Percentiles rank a stretch among this genome's conserved stretches.
Evolutionary conservation across 2,797 vertebrate genomes (phyloP).

Genomic region (Channallabes apus): DNA sequence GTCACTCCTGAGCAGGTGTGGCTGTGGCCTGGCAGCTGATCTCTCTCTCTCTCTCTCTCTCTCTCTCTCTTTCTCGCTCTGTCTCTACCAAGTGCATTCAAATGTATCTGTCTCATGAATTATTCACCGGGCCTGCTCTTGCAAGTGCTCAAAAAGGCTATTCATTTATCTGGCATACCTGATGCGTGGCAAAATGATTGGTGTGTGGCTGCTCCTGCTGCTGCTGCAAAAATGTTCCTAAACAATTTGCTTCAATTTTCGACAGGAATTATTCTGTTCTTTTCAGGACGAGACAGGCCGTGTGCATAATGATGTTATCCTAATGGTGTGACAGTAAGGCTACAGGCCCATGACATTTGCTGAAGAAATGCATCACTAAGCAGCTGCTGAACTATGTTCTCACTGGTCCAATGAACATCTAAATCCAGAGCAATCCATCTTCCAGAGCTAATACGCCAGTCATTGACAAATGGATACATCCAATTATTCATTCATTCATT

Average conservation of each 20-base stretch:
- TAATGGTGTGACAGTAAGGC: constrained; percentile 81
- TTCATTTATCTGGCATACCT: constrained; percentile 80
- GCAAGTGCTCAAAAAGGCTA: constrained; percentile 66
- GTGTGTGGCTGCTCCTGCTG: constrained; percentile 64
- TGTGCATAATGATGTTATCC: constrained; percentile 81
- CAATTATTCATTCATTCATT: constrained; percentile 51
- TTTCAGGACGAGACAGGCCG: constrained; percentile 71
- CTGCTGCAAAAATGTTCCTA: constrained; percentile 70
- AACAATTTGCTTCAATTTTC: constrained; percentile 82
- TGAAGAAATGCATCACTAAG: constrained; percentile 80
- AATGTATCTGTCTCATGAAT: constrained; percentile 73
- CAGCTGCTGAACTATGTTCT: constrained; percentile 74
- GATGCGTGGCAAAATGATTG: constrained; percentile 75
- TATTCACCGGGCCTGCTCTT: constrained; percentile 75
- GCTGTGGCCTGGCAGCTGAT: constrained; percentile 29
- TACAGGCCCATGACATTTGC: constrained; percentile 79
- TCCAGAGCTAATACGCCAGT: constrained; percentile 44
- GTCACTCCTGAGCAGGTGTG: constrained; percentile 51
- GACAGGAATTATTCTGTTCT: constrained; percentile 80
- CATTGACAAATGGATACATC: constrained; percentile 49
- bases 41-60: constrained; percentile 42
- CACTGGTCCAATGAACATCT: constrained; percentile 50
- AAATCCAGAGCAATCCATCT: constrained; percentile 53
- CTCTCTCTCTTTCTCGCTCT: constrained; percentile 47
- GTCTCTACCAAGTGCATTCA: constrained; percentile 41